phyloP scores from a whole-genome alignment of 2,113 vertebrate genomes.

The Chaetodon trifascialis region DNA sequence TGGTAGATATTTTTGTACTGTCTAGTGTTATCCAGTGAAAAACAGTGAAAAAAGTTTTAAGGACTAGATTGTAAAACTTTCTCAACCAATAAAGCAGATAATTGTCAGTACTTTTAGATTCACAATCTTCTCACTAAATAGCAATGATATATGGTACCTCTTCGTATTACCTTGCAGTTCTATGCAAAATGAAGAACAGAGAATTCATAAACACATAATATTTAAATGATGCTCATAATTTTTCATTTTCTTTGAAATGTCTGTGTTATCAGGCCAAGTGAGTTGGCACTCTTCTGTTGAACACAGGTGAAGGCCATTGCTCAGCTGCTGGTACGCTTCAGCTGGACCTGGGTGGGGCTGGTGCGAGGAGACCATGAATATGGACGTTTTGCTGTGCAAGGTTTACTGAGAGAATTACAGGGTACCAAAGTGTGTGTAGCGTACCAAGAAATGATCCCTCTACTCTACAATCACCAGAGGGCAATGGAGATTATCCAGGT shows the following conservation, averaged over 20 bases:
- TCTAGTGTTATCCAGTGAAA: neutral
- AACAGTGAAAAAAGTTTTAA: neutral
- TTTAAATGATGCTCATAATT: too few species aligned
- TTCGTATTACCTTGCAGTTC: too few species aligned
- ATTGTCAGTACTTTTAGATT: too few species aligned
- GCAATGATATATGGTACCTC: too few species aligned
- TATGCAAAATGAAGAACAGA: too few species aligned
- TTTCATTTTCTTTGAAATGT: neutral
- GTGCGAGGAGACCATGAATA: slow-evolving; percentile 83
- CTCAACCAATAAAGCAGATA: too few species aligned
- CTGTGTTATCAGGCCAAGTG: neutral
- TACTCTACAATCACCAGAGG: slow-evolving; percentile 72
- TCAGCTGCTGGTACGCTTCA: slow-evolving; percentile 79
- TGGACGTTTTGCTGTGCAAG: slow-evolving; percentile 80
- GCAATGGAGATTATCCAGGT: slow-evolving; percentile 81
- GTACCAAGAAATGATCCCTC: slow-evolving; percentile 84
- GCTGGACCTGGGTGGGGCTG: slow-evolving; percentile 84
- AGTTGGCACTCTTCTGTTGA: neutral
- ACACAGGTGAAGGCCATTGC: slow-evolving; percentile 83
- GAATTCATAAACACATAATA: too few species aligned
- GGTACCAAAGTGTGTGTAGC: slow-evolving; percentile 79
- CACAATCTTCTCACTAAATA: too few species aligned
- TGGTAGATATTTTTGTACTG: neutral
- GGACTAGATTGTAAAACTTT: too few species aligned
- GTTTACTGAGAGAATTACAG: slow-evolving; percentile 78